These are phyloP conservation scores for Apoda limacodes DNA, from an alignment of 2,888 invertebrate species.

Conservation along the genomic window DNA sequence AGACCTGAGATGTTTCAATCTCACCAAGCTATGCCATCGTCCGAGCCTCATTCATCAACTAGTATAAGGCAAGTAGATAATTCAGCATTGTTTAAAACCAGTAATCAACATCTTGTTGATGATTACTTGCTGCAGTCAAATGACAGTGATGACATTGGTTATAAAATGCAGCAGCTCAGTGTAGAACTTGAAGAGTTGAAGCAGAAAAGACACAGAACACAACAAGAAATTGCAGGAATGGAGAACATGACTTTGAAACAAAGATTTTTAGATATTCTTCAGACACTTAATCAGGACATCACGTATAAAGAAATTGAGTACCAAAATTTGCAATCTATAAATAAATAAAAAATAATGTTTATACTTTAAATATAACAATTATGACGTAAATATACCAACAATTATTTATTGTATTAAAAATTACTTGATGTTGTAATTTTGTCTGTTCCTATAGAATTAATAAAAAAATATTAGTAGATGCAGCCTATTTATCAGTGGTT, in stretches of 20 bases:
- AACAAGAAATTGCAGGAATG: constrained; percentile 80
- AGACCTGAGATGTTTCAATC: constrained; percentile 28
- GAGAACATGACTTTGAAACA: constrained; percentile 84
- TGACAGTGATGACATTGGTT: constrained; percentile 46
- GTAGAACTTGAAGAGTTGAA: constrained; percentile 77
- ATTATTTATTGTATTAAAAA: too few species aligned
- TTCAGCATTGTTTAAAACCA: constrained; percentile 4
- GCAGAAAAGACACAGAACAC: constrained; percentile 77
- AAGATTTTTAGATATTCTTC: constrained; percentile 80
- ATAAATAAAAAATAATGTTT: constrained; percentile 11
- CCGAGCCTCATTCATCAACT: constrained; percentile 10
- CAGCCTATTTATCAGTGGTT: too few species aligned
- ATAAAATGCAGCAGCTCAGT: constrained; percentile 74
- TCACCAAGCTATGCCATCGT: constrained; percentile 13
- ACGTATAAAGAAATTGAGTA: constrained; percentile 75
- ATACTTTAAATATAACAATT: too few species aligned
- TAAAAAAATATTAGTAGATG: too few species aligned
- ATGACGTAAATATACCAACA: too few species aligned
- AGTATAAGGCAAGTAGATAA: constrained; percentile 4
- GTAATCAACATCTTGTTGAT: constrained; percentile 12
- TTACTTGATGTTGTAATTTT: too few species aligned
- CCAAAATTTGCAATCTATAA: constrained; percentile 19
- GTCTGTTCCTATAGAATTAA: too few species aligned
- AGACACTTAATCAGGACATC: constrained; percentile 78
- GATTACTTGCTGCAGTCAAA: constrained; percentile 13